Evolutionary conservation across 1,140 invertebrate species (phyloP).

Genomic region (Pogonomyrmex barbatus): DNA sequence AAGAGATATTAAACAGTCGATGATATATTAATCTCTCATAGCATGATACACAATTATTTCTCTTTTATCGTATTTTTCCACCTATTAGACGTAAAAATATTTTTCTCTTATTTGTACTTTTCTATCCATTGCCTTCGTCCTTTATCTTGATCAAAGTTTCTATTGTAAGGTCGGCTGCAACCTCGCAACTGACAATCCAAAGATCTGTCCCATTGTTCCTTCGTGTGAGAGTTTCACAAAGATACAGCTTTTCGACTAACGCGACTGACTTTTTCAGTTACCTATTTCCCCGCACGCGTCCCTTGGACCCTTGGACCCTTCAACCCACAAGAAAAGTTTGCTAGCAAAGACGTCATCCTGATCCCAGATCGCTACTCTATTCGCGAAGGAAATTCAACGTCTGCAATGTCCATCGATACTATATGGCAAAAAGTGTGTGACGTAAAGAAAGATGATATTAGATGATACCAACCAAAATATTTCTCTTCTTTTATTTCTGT

Average conservation of each 20-base stretch:
- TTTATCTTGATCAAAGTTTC: constrained; percentile 56
- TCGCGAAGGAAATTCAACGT: constrained; percentile 51
- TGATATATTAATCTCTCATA: background rate
- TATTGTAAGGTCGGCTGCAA: constrained; percentile 45
- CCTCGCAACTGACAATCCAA: constrained; percentile 47
- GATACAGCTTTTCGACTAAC: constrained; percentile 54
- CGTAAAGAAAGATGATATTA: constrained; percentile 35
- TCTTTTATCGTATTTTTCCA: background rate
- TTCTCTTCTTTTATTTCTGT: background rate
- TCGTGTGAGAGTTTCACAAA: constrained; percentile 51
- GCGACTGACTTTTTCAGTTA: constrained; percentile 58
- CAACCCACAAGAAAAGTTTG: constrained; percentile 48
- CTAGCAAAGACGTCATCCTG: constrained; percentile 54
- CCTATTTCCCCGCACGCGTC: constrained; percentile 23
- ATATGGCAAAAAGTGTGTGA: constrained; percentile 19
- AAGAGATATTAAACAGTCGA: background rate
- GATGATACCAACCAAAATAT: constrained; percentile 16
- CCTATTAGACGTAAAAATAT: constrained; percentile 35
- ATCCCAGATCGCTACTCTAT: constrained; percentile 45
- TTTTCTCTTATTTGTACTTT: constrained; percentile 50
- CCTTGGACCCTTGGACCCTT: background rate
- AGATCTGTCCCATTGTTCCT: constrained; percentile 50
- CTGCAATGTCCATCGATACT: constrained; percentile 37
- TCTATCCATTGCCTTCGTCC: constrained; percentile 5
- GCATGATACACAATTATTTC: background rate